These are phyloP conservation scores for Lacanobia wlatinum DNA, from an alignment of 2,888 invertebrate genomes.

Conservation along the genomic window DNA sequence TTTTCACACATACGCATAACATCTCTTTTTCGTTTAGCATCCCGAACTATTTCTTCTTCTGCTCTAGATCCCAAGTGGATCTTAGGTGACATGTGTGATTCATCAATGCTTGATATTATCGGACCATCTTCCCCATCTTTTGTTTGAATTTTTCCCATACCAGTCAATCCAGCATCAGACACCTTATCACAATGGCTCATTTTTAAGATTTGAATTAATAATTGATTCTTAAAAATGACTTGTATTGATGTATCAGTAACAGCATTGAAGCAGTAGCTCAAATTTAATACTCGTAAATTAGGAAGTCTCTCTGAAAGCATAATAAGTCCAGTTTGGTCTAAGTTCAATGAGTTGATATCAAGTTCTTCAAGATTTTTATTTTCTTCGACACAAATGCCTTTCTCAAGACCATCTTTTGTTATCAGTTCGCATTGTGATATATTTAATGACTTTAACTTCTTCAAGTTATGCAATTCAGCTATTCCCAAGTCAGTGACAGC, in stretches of 20 bases:
- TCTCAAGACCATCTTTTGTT: constrained; percentile 91
- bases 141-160: constrained; percentile 89
- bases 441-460: constrained; percentile 91
- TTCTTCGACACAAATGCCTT: constrained; percentile 90
- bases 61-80: constrained; percentile 92
- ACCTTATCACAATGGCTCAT: constrained; percentile 93
- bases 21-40: constrained; percentile 92
- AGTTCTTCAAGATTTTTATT: constrained; percentile 89
- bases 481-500: constrained; percentile 92
- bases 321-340: constrained; percentile 92
- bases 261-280: constrained; percentile 93
- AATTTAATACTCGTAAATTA: constrained; percentile 91
- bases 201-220: constrained; percentile 90
- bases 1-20: constrained; percentile 92
- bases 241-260: constrained; percentile 93
- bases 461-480: constrained; percentile 88
- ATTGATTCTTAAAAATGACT: constrained; percentile 92
- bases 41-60: constrained; percentile 93
- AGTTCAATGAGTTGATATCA: constrained; percentile 90
- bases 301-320: constrained; percentile 91
- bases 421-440: constrained; percentile 93
- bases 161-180: constrained; percentile 93
- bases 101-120: constrained; percentile 79
- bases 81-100: constrained; percentile 73
- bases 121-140: constrained; percentile 78